phyloP scores from a whole-genome alignment of 2,113 vertebrate genomes.

The Poeciliopsis retropinna region DNA sequence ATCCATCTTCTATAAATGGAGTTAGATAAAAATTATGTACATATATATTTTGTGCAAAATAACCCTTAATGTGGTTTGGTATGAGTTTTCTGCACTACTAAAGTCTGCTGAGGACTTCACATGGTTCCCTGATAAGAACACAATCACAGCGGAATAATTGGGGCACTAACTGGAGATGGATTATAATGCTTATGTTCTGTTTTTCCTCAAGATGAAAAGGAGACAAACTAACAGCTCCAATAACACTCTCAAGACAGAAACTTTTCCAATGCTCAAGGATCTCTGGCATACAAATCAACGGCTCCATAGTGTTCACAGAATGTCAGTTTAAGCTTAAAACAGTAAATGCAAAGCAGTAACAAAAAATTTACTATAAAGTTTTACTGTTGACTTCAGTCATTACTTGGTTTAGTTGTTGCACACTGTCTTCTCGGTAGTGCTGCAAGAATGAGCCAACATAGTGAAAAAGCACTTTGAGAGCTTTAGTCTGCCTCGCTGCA shows the following conservation, averaged over 20 bases:
- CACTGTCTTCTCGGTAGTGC: background rate
- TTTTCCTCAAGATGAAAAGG: background rate
- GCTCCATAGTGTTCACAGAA: background rate
- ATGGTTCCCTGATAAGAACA: background rate
- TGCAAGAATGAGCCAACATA: background rate
- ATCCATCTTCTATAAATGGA: no score
- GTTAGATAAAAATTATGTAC: background rate
- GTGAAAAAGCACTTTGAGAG: constrained; percentile 13
- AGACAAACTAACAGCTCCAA: background rate
- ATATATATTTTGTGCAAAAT: background rate
- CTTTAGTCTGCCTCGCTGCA: background rate
- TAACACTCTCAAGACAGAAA: background rate
- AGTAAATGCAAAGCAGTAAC: background rate
- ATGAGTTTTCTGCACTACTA: background rate
- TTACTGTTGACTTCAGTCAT: background rate
- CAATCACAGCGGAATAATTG: background rate
- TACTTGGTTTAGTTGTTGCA: background rate
- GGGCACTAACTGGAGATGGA: background rate
- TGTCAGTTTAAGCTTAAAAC: background rate
- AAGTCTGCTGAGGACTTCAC: background rate
- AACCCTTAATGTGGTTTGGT: background rate
- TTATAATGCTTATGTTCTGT: background rate
- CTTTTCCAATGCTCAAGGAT: background rate
- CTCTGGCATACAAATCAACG: background rate
- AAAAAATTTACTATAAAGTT: background rate